These are phyloP conservation scores for Tauraco hartlaubi DNA, from an alignment of 2,797 vertebrate genomes.

Conservation along the genomic window DNA sequence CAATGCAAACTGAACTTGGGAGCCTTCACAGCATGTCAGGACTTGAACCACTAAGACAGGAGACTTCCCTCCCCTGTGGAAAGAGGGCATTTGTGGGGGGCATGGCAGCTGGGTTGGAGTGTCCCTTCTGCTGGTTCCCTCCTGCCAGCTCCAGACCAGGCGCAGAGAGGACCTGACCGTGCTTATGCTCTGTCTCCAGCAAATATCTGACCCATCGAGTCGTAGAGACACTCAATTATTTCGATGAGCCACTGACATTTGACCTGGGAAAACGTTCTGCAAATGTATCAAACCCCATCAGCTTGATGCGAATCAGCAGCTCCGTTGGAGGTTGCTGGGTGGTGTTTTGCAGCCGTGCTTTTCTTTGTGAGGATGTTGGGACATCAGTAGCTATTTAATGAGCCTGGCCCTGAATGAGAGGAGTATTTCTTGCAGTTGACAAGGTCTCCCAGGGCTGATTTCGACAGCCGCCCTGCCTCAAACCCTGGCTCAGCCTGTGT, in stretches of 20 bases:
- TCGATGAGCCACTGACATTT: not conserved
- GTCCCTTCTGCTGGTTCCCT: not conserved
- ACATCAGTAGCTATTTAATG: not conserved
- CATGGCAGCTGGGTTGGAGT: rapidly evolving
- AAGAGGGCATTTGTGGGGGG: rapidly evolving
- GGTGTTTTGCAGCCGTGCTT: not conserved
- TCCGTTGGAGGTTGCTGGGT: not conserved
- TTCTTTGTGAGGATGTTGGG: rapidly evolving
- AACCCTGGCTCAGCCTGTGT: not conserved
- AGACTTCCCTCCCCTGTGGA: not conserved
- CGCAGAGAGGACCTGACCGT: not conserved
- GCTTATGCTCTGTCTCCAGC: not conserved
- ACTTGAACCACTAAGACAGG: not conserved
- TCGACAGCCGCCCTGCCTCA: not conserved
- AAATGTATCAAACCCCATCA: not conserved
- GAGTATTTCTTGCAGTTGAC: not conserved
- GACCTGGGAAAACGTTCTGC: not conserved
- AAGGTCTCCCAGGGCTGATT: not conserved
- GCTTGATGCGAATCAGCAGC: not conserved
- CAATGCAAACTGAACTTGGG: not conserved
- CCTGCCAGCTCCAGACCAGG: not conserved
- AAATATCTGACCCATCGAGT: rapidly evolving
- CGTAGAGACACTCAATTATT: not conserved
- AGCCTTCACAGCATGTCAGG: not conserved
- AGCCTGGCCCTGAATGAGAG: not conserved